Conservation (phyloP, 2,888 invertebrate genomes). For the Petrolisthes cinctipes region DNA sequence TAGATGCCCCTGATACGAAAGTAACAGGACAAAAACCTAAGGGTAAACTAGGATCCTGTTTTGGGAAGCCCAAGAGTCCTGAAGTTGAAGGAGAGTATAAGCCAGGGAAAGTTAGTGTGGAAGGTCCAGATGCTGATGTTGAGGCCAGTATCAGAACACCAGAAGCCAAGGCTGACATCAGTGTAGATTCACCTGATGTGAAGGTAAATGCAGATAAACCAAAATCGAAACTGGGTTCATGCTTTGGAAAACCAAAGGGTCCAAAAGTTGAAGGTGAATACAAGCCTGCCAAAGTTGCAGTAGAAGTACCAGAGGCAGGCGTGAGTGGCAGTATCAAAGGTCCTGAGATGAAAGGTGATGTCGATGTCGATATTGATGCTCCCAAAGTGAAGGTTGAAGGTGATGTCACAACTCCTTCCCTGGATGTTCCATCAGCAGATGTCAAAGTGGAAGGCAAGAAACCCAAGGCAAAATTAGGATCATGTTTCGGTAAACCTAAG, state of each 20-base stretch:
- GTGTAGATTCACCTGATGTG: conserved; percentile 22
- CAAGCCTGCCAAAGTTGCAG: conserved; percentile 21
- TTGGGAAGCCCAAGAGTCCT: conserved; percentile 38
- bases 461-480: conserved; percentile 27
- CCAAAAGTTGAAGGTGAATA: conserved; percentile 42
- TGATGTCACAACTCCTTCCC: not conserved
- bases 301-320: conserved; percentile 28
- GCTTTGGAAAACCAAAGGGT: conserved; percentile 45
- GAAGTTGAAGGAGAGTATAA: conserved; percentile 44
- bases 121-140: conserved; percentile 15
- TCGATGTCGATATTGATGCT: conserved; percentile 10
- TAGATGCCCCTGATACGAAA: conserved; percentile 18
- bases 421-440: conserved; percentile 20
- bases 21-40: conserved; percentile 33
- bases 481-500: conserved; percentile 41
- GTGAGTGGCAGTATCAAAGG: conserved; percentile 6
- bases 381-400: conserved; percentile 29
- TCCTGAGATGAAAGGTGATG: conserved; percentile 34
- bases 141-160: not conserved
- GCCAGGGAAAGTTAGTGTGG: conserved; percentile 28
- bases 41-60: conserved; percentile 40
- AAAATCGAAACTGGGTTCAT: conserved; percentile 37
- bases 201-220: conserved; percentile 36
- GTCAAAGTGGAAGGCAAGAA: conserved; percentile 13
- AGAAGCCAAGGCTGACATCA: conserved; percentile 19